These are phyloP conservation scores for Calyptomena viridis DNA, from an alignment of 2,113 vertebrate genomes.

Conservation along the genomic window DNA sequence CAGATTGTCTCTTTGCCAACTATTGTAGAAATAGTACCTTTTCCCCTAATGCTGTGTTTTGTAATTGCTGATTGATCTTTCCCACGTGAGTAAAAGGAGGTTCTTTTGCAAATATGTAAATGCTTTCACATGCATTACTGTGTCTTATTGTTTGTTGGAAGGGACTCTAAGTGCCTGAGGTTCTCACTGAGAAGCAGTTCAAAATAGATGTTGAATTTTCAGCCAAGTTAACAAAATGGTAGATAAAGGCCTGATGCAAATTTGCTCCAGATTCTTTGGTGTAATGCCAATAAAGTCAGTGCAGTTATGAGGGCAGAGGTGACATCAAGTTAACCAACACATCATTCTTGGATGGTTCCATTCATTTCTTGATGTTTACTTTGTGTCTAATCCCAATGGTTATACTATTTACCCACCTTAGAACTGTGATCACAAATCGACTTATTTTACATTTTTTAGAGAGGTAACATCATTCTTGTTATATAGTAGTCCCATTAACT, in stretches of 20 bases:
- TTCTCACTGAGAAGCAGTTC: background rate
- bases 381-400: background rate
- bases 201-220: background rate
- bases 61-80: background rate
- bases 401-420: conserved; percentile 10
- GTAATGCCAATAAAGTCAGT: background rate
- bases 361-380: background rate
- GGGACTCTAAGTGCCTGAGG: background rate
- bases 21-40: background rate
- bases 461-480: background rate
- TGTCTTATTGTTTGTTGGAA: background rate
- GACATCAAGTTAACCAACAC: background rate
- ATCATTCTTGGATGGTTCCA: background rate
- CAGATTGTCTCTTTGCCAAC: conserved; percentile 32
- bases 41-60: background rate
- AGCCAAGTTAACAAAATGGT: background rate
- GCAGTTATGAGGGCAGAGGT: background rate
- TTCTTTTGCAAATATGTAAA: background rate
- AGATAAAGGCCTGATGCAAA: background rate
- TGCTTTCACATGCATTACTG: background rate
- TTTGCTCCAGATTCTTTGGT: background rate
- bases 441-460: conserved; percentile 8
- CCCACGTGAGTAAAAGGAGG: background rate
- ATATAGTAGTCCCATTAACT: background rate
- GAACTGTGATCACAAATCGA: background rate